A percentile compares a stretch with the other conserved stretches of the same genome.
These are phyloP conservation scores for Proales similis DNA, from an alignment of 1,140 invertebrate genomes.

Conservation along the genomic window DNA sequence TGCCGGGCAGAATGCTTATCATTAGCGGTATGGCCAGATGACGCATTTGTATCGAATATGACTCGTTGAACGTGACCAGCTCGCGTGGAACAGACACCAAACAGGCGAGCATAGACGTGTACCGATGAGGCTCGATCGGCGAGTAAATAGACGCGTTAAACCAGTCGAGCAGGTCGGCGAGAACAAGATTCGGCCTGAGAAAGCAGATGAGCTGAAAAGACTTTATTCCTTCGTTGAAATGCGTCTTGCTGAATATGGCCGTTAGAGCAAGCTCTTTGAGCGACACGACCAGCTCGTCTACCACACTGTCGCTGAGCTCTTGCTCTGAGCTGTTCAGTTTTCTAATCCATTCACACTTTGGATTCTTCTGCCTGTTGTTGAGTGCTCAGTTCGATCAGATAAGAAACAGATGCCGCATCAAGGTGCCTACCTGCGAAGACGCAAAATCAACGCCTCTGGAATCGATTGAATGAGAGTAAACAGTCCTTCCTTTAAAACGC, in stretches of 20 bases:
- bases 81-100: constrained; percentile 65
- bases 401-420: too few relatives aligned
- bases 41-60: constrained; percentile 65
- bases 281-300: constrained; percentile 71
- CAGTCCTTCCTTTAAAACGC: constrained; percentile 1
- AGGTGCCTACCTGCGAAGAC: constrained; percentile 22
- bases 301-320: constrained; percentile 69
- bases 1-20: constrained; percentile 71
- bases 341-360: constrained; percentile 27
- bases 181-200: constrained; percentile 70
- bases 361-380: not conserved
- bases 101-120: constrained; percentile 68
- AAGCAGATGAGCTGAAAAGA: constrained; percentile 68
- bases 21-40: constrained; percentile 72
- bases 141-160: constrained; percentile 65
- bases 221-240: constrained; percentile 60
- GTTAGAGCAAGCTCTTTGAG: constrained; percentile 63
- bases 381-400: too few relatives aligned
- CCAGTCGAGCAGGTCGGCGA: constrained; percentile 72
- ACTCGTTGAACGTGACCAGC: constrained; percentile 53
- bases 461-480: constrained; percentile 13
- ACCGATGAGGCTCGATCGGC: constrained; percentile 73
- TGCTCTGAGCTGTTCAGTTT: constrained; percentile 46
- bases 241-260: constrained; percentile 69
- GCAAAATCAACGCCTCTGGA: constrained; percentile 20